Conservation (phyloP, 2,797 vertebrate genomes). For the Squalus acanthias region DNA sequence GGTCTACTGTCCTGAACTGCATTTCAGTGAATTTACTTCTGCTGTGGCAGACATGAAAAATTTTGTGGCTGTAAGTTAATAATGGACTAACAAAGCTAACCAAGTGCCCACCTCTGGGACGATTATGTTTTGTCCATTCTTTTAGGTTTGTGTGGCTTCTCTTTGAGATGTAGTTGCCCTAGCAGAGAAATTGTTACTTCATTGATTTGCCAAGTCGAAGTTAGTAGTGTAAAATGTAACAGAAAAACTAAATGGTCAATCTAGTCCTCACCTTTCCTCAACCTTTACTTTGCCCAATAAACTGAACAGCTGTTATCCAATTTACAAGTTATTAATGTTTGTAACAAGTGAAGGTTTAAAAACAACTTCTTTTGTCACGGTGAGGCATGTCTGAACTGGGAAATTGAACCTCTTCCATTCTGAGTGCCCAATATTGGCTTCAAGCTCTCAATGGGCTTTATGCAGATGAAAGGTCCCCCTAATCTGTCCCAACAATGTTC, state of each 20-base stretch:
- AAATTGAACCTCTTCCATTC: background rate
- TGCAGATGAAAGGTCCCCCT: background rate
- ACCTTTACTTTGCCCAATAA: background rate
- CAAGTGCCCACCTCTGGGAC: background rate
- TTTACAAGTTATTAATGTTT: background rate
- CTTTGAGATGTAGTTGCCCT: too few relatives aligned
- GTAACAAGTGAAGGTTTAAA: background rate
- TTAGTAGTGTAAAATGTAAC: background rate
- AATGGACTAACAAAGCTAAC: background rate
- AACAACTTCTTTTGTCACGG: background rate
- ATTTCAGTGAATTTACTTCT: constrained; percentile 41
- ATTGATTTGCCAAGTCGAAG: background rate
- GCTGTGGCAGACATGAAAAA: constrained; percentile 42
- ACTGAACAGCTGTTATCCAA: background rate
- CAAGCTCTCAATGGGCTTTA: background rate
- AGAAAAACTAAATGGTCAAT: background rate
- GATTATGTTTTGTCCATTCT: background rate
- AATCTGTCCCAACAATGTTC: background rate
- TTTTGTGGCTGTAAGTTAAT: constrained; percentile 39
- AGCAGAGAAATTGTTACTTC: background rate
- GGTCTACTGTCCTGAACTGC: constrained; percentile 40
- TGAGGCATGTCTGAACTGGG: background rate
- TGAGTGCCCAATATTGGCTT: background rate
- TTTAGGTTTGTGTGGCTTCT: background rate
- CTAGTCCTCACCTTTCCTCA: background rate